Base-by-base conservation (phyloP, 2,888 invertebrate genomes). In the Drosophila paranaensis region DNA sequence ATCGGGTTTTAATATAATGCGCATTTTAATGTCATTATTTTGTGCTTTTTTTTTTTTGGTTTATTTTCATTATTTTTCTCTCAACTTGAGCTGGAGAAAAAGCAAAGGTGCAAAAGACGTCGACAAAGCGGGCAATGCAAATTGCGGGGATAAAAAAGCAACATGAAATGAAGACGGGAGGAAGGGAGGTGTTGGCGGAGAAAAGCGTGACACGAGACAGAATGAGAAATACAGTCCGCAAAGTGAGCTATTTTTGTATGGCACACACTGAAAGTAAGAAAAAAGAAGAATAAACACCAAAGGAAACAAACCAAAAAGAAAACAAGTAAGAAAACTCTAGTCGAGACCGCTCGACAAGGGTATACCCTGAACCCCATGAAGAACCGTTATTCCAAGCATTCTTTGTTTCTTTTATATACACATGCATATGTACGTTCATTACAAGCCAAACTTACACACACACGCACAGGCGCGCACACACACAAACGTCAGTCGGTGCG, bases 21-120 rank as follows among this genome's bases (percentile, higher is more conserved):
- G 84, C 81, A 89, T 89, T 84, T 87, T 89, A 85, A 89, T 85
- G 84, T 84, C 84, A 89, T 85, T 81, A 85, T 82, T 79, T 82
- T 27, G 27, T 40, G 27, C 0, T 51, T 9, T 13, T 39, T 51
- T 9, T 13, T 39, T 4, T 53, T 14, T 11, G 3, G 20, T 56
- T 16, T 35, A 20, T 20, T 45, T 50, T 37, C 39, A 56, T 16
- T 35, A n/a, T 20, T 45, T 37, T 42, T 50, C 40, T 42, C 60
- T 60, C 46, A 43, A 74, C 27, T 40, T 16, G 40, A 60, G 45
- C 54, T 11, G 46, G 25, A 51, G 56, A 68, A 79, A 84, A 82
- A 80, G 87, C 81, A 76, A 67, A 81, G 76, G 80, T 81, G 74
- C 84, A 79, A 77, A 81, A 77, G 71, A 81, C 70, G 77, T 77